Conservation (phyloP, 30 jellyfish, hydroid and myxozoan species). For the Phacellophora camtschatica region DNA sequence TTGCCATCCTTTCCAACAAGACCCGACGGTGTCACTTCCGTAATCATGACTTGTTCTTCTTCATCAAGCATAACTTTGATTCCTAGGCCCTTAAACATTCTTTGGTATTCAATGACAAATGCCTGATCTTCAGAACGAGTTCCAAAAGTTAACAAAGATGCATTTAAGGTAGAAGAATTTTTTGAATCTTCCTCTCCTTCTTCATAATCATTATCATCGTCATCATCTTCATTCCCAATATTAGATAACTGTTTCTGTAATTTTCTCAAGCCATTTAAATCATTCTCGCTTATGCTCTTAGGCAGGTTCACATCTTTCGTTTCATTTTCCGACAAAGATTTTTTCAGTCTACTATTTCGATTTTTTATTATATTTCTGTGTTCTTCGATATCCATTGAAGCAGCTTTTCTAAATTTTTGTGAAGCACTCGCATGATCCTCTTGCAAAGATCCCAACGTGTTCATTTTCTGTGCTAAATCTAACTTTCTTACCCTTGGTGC, state of each 20-base stretch:
- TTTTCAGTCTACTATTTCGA: neutral
- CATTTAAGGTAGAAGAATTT: constrained; percentile 12
- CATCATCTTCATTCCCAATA: neutral
- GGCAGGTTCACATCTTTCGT: neutral
- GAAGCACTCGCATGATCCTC: constrained; percentile 26
- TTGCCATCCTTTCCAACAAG: constrained; percentile 72
- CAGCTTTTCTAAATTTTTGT: constrained; percentile 9
- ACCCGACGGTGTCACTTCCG: constrained; percentile 81
- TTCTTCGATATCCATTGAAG: constrained; percentile 19
- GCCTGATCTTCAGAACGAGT: constrained; percentile 73
- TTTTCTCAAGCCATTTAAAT: neutral
- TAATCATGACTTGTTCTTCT: constrained; percentile 75
- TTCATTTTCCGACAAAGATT: neutral
- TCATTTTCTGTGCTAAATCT: constrained; percentile 37
- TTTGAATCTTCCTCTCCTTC: constrained; percentile 17
- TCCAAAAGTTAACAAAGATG: constrained; percentile 56
- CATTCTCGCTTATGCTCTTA: neutral
- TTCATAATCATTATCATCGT: constrained; percentile 27
- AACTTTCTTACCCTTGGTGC: constrained; percentile 57
- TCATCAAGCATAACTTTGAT: constrained; percentile 93
- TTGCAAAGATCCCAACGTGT: constrained; percentile 24
- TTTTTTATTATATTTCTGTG: constrained; percentile 1
- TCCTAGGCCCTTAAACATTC: constrained; percentile 80
- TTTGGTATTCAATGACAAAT: constrained; percentile 82
- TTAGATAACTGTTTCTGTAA: neutral